These are phyloP conservation scores for Hyperopisus bebe DNA, from an alignment of 2,113 vertebrate species.

Conservation along the genomic window DNA sequence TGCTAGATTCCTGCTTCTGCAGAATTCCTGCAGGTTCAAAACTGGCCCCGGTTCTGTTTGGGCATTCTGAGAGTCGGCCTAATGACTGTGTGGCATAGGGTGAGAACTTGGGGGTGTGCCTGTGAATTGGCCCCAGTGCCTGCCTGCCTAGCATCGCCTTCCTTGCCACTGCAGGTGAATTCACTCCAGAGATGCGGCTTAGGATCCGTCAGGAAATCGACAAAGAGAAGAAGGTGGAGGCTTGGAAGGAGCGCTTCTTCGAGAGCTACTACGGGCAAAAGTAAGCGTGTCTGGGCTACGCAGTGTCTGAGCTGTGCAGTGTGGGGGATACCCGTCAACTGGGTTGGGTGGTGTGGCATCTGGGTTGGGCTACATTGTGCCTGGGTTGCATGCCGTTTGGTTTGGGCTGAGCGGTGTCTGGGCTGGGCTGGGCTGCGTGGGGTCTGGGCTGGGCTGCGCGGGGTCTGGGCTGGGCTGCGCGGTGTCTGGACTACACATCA, in stretches of 20 bases:
- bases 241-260: slow-evolving; percentile 92
- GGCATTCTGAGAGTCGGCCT: background rate
- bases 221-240: slow-evolving; percentile 94
- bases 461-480: no score
- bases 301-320: background rate
- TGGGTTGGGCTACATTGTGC: no score
- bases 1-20: background rate
- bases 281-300: slow-evolving; percentile 55
- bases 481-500: no score
- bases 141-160: background rate
- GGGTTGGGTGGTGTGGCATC: background rate
- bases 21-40: background rate
- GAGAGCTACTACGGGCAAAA: slow-evolving; percentile 94
- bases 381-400: background rate
- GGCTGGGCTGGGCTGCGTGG: no score
- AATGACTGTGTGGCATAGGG: background rate
- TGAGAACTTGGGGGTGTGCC: background rate
- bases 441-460: no score
- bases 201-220: slow-evolving; percentile 92
- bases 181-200: slow-evolving; percentile 92
- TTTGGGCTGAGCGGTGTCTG: background rate
- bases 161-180: slow-evolving; percentile 69
- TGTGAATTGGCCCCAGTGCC: background rate
- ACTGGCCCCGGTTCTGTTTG: background rate
- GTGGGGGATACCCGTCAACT: background rate